Evolutionary conservation across 2,888 invertebrate species (phyloP).

Genomic region (Leptothorax acervorum): DNA sequence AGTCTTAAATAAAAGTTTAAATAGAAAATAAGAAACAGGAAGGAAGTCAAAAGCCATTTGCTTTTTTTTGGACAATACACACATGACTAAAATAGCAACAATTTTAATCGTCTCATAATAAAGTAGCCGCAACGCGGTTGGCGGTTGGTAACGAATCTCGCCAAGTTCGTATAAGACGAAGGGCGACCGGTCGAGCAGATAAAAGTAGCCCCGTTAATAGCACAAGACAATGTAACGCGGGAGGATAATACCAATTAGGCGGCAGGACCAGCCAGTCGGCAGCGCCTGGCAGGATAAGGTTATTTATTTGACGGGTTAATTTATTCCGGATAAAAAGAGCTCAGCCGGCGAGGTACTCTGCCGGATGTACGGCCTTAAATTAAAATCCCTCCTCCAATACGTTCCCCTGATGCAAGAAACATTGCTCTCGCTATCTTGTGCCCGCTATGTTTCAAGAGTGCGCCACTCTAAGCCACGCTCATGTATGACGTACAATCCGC

Average conservation of each 20-base stretch:
- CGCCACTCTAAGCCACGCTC: constrained; percentile 43
- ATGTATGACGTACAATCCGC: constrained; percentile 31
- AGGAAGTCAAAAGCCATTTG: background rate
- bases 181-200: constrained; percentile 52
- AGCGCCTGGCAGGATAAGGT: constrained; percentile 73
- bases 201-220: constrained; percentile 67
- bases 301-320: constrained; percentile 79
- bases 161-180: constrained; percentile 37
- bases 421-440: constrained; percentile 53
- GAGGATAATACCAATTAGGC: constrained; percentile 71
- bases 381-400: constrained; percentile 51
- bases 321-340: constrained; percentile 79
- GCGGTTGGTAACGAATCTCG: constrained; percentile 33
- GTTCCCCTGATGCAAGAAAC: constrained; percentile 49
- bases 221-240: constrained; percentile 61
- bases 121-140: constrained; percentile 30
- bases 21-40: background rate
- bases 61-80: no score
- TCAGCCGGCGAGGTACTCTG: constrained; percentile 53
- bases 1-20: background rate
- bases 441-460: constrained; percentile 38
- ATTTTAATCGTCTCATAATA: constrained; percentile 24
- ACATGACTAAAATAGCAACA: constrained; percentile 9
- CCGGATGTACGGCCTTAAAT: constrained; percentile 59
- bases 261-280: constrained; percentile 63